Evolutionary conservation across 37 sponge, comb jelly and placozoan species (phyloP).

Genomic region (Beroe ovata): DNA sequence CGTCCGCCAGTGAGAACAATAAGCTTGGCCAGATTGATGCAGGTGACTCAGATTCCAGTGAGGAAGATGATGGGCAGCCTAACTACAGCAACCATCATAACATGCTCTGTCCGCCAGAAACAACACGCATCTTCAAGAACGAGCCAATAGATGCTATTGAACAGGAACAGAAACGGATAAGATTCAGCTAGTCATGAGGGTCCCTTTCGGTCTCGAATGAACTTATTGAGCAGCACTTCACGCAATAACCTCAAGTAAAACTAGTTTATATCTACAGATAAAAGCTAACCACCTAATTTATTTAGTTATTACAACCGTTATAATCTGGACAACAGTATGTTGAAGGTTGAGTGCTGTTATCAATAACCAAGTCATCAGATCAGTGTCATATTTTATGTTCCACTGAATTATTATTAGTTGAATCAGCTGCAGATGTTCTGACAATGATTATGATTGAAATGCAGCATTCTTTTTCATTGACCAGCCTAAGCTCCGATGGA

Average conservation of each 20-base stretch:
- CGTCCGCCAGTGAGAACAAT: not conserved
- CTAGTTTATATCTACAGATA: not conserved
- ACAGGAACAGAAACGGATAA: conserved; percentile 57
- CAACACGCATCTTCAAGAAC: conserved; percentile 38
- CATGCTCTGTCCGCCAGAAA: conserved; percentile 41
- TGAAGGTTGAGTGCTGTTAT: too few relatives aligned
- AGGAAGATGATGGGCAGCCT: conserved; percentile 16
- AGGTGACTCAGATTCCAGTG: conserved; percentile 29
- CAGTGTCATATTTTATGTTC: too few relatives aligned
- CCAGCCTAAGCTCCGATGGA: too few relatives aligned
- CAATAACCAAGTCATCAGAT: too few relatives aligned
- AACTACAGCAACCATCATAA: conserved; percentile 18
- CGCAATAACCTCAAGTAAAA: not conserved
- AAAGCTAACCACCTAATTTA: not conserved
- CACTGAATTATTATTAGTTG: too few relatives aligned
- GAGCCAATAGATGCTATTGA: conserved; percentile 35
- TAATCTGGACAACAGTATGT: too few relatives aligned
- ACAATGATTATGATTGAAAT: too few relatives aligned
- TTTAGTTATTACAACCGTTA: not conserved
- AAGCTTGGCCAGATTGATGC: not conserved
- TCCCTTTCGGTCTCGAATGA: not conserved
- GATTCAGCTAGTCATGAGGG: conserved; percentile 10
- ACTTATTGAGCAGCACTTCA: not conserved
- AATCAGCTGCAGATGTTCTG: too few relatives aligned
- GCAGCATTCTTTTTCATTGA: too few relatives aligned